A percentile compares a stretch with the other conserved stretches of the same genome.
These are phyloP conservation scores for Lichenostomus cassidix DNA, from an alignment of 2,113 vertebrate genomes.

Conservation along the genomic window DNA sequence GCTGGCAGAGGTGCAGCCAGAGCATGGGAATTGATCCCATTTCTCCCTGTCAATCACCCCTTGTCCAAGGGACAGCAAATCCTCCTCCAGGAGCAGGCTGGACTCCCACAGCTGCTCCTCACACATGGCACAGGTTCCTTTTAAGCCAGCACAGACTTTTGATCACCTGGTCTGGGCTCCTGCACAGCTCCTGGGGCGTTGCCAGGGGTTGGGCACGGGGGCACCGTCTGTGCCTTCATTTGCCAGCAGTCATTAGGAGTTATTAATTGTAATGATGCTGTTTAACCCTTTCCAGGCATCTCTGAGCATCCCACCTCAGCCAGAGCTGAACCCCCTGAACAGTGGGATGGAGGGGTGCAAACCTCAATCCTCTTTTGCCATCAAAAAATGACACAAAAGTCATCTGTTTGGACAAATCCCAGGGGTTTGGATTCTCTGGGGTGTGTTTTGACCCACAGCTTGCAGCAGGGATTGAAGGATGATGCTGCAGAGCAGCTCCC, in stretches of 20 bases:
- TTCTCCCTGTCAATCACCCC: background rate
- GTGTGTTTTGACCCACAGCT: background rate
- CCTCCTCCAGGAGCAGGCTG: background rate
- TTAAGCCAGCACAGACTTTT: background rate
- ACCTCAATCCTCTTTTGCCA: fast-evolving
- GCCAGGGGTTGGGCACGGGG: background rate
- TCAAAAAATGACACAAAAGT: background rate
- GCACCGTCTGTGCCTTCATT: background rate
- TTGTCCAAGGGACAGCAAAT: background rate
- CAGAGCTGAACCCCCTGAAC: background rate
- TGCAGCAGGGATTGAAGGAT: background rate
- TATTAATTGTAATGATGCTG: background rate
- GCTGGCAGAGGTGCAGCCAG: background rate
- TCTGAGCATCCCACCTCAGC: background rate
- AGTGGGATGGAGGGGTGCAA: background rate
- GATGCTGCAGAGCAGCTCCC: background rate
- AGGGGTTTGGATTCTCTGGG: background rate
- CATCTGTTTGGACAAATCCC: background rate
- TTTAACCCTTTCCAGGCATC: background rate
- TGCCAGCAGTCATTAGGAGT: background rate
- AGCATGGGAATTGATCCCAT: background rate
- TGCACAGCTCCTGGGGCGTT: background rate
- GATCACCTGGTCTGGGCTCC: background rate
- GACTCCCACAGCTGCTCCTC: background rate
- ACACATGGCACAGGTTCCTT: background rate